Conservation (phyloP, 2,113 vertebrate species). For the Myodes glareolus region DNA sequence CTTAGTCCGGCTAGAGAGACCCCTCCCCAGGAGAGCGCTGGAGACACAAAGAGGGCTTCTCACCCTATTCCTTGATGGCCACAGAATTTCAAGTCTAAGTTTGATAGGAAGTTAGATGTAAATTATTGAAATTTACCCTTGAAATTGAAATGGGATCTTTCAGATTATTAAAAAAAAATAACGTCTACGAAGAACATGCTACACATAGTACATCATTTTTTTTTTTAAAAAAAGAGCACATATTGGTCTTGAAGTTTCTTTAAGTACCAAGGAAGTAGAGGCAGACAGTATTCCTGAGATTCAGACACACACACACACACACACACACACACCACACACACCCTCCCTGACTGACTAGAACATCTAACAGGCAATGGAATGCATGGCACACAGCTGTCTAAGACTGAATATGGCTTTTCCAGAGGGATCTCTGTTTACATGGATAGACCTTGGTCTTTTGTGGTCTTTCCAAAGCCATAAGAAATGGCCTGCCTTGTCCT, state of each 20-base stretch:
- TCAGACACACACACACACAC: not conserved
- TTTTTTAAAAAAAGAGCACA: not conserved
- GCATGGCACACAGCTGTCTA: not conserved
- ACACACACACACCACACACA: too few relatives aligned
- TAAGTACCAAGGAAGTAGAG: not conserved
- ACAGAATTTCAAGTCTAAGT: slow-evolving; percentile 25
- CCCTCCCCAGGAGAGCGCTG: not conserved
- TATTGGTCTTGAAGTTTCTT: not conserved
- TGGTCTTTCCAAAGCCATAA: not conserved
- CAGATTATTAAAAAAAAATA: not conserved
- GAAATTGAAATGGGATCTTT: not conserved
- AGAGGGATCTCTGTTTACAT: not conserved
- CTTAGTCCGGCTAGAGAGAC: not conserved
- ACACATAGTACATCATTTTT: not conserved
- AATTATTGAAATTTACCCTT: not conserved
- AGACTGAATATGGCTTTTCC: not conserved
- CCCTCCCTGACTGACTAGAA: not conserved
- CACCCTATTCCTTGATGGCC: not conserved
- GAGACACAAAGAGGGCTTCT: not conserved
- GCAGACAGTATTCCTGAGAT: not conserved
- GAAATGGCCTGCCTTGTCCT: not conserved
- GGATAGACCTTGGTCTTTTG: not conserved
- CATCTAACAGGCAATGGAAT: not conserved
- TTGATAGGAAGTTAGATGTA: not conserved
- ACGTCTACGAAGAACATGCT: not conserved